Conservation (phyloP, 2,113 vertebrate species). For the Megalops atlanticus region DNA sequence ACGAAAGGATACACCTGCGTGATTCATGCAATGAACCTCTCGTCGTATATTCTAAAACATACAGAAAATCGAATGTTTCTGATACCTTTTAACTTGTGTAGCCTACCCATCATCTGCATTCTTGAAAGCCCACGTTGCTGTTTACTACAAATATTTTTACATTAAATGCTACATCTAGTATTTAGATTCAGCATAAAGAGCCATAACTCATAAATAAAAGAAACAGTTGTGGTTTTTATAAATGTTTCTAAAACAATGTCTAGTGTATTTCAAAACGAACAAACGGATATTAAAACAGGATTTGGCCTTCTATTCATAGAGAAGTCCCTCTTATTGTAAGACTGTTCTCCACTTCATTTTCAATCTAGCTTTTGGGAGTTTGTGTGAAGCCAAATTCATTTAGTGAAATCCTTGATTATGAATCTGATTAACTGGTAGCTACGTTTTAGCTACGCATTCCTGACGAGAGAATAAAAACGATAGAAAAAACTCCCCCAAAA, state of each 20-base stretch:
- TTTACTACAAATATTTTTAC: neutral
- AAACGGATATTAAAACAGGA: too few species aligned
- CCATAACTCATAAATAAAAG: too few species aligned
- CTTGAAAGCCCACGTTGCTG: neutral
- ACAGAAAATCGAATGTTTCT: neutral
- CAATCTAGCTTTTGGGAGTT: neutral
- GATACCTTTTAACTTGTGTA: neutral
- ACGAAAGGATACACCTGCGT: constrained; percentile 15
- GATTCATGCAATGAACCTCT: constrained; percentile 40
- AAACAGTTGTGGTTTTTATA: too few species aligned
- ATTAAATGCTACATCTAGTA: too few species aligned
- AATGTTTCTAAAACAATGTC: neutral
- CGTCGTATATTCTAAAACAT: constrained; percentile 26
- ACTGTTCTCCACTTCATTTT: too few species aligned
- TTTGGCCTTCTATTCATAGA: neutral
- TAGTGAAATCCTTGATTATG: too few species aligned
- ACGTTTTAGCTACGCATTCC: too few species aligned
- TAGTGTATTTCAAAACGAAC: neutral
- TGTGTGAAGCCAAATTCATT: neutral
- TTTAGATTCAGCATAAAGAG: too few species aligned
- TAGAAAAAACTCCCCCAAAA: too few species aligned
- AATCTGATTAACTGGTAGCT: too few species aligned
- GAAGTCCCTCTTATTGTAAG: neutral
- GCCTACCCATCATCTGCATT: neutral
- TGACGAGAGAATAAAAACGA: too few species aligned